phyloP scores from a whole-genome alignment of 2,888 invertebrate genomes.

The Nyleta sp. region DNA sequence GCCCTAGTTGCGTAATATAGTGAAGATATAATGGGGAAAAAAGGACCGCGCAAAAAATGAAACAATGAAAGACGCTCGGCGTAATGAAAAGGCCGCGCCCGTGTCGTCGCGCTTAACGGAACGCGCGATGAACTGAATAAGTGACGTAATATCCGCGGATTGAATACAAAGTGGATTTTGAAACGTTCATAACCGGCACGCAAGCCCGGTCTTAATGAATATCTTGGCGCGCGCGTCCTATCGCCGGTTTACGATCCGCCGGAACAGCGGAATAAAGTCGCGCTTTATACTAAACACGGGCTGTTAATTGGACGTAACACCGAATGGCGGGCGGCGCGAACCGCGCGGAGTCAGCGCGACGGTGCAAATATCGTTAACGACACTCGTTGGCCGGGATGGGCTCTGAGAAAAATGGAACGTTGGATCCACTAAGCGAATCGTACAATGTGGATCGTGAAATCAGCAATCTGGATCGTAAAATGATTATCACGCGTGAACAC shows the following conservation, averaged over 20 bases:
- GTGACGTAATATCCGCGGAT: slow-evolving; percentile 41
- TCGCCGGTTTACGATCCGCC: slow-evolving; percentile 31
- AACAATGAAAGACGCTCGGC: slow-evolving; percentile 14
- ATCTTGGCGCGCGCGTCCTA: slow-evolving; percentile 36
- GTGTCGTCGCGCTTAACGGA: slow-evolving; percentile 28
- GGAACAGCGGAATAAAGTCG: slow-evolving; percentile 38
- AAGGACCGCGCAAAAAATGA: too few species aligned
- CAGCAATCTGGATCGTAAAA: too few species aligned
- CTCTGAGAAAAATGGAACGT: too few species aligned
- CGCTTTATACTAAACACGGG: slow-evolving; percentile 34
- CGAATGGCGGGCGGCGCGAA: slow-evolving; percentile 43
- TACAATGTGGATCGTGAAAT: too few species aligned
- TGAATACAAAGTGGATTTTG: slow-evolving; percentile 56
- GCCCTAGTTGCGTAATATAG: too few species aligned
- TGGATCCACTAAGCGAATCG: too few species aligned
- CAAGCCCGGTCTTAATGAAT: slow-evolving; percentile 38
- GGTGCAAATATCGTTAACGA: slow-evolving; percentile 68
- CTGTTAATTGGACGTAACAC: slow-evolving; percentile 55
- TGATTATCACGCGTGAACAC: too few species aligned
- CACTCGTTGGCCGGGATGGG: slow-evolving; percentile 70
- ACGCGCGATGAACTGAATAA: slow-evolving; percentile 31
- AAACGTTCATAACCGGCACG: slow-evolving; percentile 40
- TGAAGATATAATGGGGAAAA: too few species aligned
- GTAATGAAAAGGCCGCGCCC: slow-evolving; percentile 27
- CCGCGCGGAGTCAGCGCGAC: slow-evolving; percentile 9